These are phyloP conservation scores for Drosophila testacea DNA, from an alignment of 2,888 invertebrate genomes.

Conservation along the genomic window DNA sequence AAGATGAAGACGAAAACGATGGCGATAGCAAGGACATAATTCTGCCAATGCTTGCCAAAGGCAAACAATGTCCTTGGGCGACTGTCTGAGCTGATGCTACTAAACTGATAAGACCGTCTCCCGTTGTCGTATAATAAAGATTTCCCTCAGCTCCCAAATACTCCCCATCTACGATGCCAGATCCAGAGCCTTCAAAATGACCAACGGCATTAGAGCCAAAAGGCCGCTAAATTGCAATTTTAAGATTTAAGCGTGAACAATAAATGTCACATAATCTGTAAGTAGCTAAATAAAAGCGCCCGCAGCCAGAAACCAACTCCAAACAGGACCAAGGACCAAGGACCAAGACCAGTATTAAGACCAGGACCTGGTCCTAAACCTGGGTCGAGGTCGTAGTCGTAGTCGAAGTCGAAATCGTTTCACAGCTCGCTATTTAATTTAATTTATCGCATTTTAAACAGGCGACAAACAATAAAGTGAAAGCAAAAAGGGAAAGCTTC, in stretches of 20 bases:
- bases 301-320: conserved; percentile 37
- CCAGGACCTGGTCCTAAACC: conserved; percentile 4
- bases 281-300: conserved; percentile 80
- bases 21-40: conserved; percentile 69
- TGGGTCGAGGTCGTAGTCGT: neutral
- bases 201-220: conserved; percentile 52
- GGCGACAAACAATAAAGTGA: conserved; percentile 63
- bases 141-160: conserved; percentile 11
- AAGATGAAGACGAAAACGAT: conserved; percentile 21
- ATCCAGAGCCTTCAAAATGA: conserved; percentile 32
- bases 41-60: conserved; percentile 38
- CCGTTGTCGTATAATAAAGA: conserved; percentile 8
- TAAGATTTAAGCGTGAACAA: conserved; percentile 84
- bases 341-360: neutral
- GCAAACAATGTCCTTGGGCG: conserved; percentile 70
- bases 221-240: conserved; percentile 78
- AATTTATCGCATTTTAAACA: conserved; percentile 82
- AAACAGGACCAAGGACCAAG: neutral
- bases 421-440: conserved; percentile 67
- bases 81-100: conserved; percentile 38
- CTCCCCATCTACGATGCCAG: conserved; percentile 3
- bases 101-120: conserved; percentile 62
- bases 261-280: conserved; percentile 85
- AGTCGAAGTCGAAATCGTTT: conserved; percentile 13
- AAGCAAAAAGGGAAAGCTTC: conserved; percentile 30